Conservation (phyloP, 1,140 invertebrate genomes). For the Lycorma delicatula region DNA sequence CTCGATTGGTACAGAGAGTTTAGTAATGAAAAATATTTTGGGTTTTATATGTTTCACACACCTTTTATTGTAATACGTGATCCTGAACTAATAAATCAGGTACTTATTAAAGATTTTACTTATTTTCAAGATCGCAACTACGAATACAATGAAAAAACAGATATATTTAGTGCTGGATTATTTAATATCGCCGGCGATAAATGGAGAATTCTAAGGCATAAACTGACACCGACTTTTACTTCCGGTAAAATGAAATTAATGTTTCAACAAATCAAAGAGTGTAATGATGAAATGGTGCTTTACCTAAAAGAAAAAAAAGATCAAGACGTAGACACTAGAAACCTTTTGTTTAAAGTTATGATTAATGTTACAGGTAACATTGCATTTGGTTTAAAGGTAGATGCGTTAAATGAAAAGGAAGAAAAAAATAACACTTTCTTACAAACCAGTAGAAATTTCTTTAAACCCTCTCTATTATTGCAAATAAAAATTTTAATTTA, state of each 20-base stretch:
- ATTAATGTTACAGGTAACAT: constrained; percentile 34
- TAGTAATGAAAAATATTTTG: too few relatives aligned
- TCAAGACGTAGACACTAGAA: constrained; percentile 28
- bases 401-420: not conserved
- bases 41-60: too few relatives aligned
- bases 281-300: constrained; percentile 34
- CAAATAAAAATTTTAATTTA: not conserved
- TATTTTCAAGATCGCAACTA: not conserved
- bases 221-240: constrained; percentile 47
- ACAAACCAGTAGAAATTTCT: constrained; percentile 1
- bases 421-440: constrained; percentile 1
- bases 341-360: constrained; percentile 28
- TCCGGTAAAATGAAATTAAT: constrained; percentile 47
- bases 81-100: too few relatives aligned
- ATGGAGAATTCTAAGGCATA: constrained; percentile 29
- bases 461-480: not conserved
- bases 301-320: constrained; percentile 37
- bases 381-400: constrained; percentile 33
- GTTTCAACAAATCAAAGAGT: constrained; percentile 40
- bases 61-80: too few relatives aligned
- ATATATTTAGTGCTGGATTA: not conserved
- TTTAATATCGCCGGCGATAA: not conserved
- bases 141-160: not conserved
- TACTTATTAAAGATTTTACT: not conserved
- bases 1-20: too few relatives aligned